phyloP scores from a whole-genome alignment of 2,113 vertebrate genomes.

The Puffinus mauretanicus region DNA sequence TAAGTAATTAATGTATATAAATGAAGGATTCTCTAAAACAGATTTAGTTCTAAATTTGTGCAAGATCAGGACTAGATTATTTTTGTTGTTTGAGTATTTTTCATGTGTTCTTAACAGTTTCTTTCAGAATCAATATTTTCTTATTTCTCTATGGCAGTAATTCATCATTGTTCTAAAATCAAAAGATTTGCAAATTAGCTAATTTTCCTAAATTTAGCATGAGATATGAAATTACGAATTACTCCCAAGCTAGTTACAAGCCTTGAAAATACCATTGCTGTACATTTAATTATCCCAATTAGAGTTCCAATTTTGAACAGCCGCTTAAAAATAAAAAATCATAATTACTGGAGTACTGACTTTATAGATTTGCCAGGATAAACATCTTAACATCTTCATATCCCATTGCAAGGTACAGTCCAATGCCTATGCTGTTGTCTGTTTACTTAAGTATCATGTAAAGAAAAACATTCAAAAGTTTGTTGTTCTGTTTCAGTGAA shows the following conservation, averaged over 20 bases:
- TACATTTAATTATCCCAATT: neutral
- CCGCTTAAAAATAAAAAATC: neutral
- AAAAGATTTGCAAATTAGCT: neutral
- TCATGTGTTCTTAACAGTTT: neutral
- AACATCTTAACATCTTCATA: neutral
- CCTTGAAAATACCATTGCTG: neutral
- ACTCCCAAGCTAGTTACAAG: neutral
- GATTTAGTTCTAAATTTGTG: neutral
- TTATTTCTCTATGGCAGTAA: neutral
- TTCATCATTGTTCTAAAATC: neutral
- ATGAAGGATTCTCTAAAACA: neutral
- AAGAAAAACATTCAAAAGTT: neutral
- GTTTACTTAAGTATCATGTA: neutral
- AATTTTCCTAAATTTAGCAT: neutral
- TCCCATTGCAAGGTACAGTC: neutral
- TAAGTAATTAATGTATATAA: neutral
- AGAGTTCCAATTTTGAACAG: neutral
- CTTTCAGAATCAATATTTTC: neutral
- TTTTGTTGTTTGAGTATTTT: neutral
- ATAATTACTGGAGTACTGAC: fast-evolving
- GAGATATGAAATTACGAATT: fast-evolving
- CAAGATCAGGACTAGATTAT: neutral
- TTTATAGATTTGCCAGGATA: neutral
- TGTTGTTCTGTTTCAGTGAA: slow-evolving; percentile 19
- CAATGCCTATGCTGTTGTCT: neutral